Evolutionary conservation across 2,113 vertebrate genomes (phyloP), one percentile per base, ranked within the genome.

Genomic region (Brienomyrus longianalis): DNA sequence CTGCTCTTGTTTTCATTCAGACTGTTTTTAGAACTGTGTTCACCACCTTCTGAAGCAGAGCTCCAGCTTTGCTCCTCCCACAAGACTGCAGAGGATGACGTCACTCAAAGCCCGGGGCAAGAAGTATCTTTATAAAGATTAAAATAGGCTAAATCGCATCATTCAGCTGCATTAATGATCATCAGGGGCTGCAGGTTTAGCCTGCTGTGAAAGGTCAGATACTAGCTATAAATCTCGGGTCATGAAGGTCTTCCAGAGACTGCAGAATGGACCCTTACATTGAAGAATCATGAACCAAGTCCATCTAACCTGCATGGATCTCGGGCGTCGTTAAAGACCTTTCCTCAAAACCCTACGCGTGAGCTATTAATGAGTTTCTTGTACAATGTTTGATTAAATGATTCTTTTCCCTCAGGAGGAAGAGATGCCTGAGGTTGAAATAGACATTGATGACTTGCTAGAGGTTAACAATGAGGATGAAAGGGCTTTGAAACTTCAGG

Each of bases 341-440:
- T 27, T 74, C n/a, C 66, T 39, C 35, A 39, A 17, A 77, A 39
- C 74, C 4, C 35, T 77, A 43, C 15, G 35, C 6, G 1, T 43
- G 35, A 39, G 5, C 35, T 80, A 80, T 80, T 80, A 35, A 80
- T 43, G 35, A 19, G 17, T 80, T 80, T 80, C 74, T 39, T 80
- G 31, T 43, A 84, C 83, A 48, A 47, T 48, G 23, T 70, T 31
- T 84, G 39, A 48, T 84, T 47, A 48, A 9, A 84, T 84, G 43
- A 48, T 43, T 84, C 19, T 45, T 90, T 83, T 94, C 39, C 62
- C 89, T 94, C 92, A 99, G 98, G 98, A 99, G 92, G 98, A 99
- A 94, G 98, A 99, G 95, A 99, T 99, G 98, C 98, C 98, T 2
- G 97, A 99, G 92, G 97, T 99, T 91, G 98, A 99, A 96, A 99